A percentile compares a stretch with the other conserved stretches of the same genome.
These are phyloP conservation scores for Leucoptera coffeella DNA, from an alignment of 2,888 invertebrate species.

Conservation along the genomic window DNA sequence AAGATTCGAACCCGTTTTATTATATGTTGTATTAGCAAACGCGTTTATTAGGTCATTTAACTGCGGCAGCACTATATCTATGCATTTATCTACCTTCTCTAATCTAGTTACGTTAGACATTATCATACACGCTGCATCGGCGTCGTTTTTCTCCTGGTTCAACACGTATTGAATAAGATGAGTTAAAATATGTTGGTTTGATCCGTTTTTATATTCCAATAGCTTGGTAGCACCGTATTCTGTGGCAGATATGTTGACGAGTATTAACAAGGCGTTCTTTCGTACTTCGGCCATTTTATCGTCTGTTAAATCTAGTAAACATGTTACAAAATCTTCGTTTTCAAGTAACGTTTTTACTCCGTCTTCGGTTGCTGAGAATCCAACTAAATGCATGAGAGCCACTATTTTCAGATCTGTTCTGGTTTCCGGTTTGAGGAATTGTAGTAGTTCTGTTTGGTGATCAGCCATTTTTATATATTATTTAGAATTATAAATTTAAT, in stretches of 20 bases:
- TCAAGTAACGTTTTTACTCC: slow-evolving; percentile 56
- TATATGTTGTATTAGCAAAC: slow-evolving; percentile 64
- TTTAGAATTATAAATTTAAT: too few relatives aligned
- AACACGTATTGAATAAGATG: slow-evolving; percentile 27
- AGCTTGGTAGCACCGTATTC: slow-evolving; percentile 53
- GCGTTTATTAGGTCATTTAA: slow-evolving; percentile 58
- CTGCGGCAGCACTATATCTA: slow-evolving; percentile 41
- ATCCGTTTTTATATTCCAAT: slow-evolving; percentile 22
- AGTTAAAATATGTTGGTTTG: slow-evolving; percentile 18
- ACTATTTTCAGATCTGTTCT: slow-evolving; percentile 67
- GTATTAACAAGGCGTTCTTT: slow-evolving; percentile 62
- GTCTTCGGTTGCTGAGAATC: slow-evolving; percentile 64
- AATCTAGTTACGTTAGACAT: slow-evolving; percentile 72
- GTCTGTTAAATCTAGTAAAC: slow-evolving; percentile 54
- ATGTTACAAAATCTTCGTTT: slow-evolving; percentile 50
- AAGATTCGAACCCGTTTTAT: slow-evolving; percentile 61
- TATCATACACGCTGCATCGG: slow-evolving; percentile 76
- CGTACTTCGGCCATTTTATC: slow-evolving; percentile 57
- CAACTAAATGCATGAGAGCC: slow-evolving; percentile 59
- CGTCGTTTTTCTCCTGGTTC: slow-evolving; percentile 34
- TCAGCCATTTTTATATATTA: too few relatives aligned
- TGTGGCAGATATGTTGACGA: slow-evolving; percentile 72
- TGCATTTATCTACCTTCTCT: slow-evolving; percentile 50
- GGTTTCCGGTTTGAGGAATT: slow-evolving; percentile 58
- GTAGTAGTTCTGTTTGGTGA: slow-evolving; percentile 56